A percentile compares a stretch with the other conserved stretches of the same genome.
phyloP scores from a whole-genome alignment of 30 jellyfish, hydroid and myxozoan species.

The Chrysaora quinquecirrha region DNA sequence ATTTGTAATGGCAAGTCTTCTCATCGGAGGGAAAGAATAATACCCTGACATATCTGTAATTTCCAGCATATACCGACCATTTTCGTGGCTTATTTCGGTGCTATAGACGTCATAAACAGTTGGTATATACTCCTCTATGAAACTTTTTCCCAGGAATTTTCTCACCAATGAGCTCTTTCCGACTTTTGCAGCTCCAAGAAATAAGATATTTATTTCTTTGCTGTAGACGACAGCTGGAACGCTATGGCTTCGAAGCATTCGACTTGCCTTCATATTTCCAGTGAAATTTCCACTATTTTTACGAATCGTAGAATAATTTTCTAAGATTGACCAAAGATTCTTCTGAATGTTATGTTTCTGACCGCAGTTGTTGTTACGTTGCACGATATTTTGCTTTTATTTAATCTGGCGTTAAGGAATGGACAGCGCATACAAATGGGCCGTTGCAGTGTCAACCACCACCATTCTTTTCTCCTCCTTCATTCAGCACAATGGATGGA shows the following conservation, averaged over 20 bases:
- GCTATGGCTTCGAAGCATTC: slow-evolving; percentile 55
- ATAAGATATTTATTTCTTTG: slow-evolving; percentile 40
- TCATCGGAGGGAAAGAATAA: slow-evolving; percentile 82
- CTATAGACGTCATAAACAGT: slow-evolving; percentile 72
- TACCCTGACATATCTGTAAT: slow-evolving; percentile 72
- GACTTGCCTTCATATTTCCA: neutral
- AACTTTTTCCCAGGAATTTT: slow-evolving; percentile 44
- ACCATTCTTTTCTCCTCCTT: no score
- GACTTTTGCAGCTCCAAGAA: slow-evolving; percentile 73
- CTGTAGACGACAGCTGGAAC: slow-evolving; percentile 52
- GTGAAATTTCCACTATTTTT: neutral
- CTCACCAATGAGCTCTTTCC: slow-evolving; percentile 76
- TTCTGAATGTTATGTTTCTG: neutral
- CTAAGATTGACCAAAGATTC: no score
- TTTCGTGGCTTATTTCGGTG: slow-evolving; percentile 50
- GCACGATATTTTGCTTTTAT: neutral
- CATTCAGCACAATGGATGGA: no score
- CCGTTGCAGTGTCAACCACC: no score
- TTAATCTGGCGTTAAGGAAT: neutral
- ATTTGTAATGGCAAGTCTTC: slow-evolving; percentile 56
- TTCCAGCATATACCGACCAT: slow-evolving; percentile 51
- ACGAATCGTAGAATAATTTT: no score
- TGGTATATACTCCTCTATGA: slow-evolving; percentile 62
- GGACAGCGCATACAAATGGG: neutral
- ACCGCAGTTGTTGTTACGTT: no score